Conservation (phyloP, 2,113 vertebrate species). For the Capreolus pygargus region DNA sequence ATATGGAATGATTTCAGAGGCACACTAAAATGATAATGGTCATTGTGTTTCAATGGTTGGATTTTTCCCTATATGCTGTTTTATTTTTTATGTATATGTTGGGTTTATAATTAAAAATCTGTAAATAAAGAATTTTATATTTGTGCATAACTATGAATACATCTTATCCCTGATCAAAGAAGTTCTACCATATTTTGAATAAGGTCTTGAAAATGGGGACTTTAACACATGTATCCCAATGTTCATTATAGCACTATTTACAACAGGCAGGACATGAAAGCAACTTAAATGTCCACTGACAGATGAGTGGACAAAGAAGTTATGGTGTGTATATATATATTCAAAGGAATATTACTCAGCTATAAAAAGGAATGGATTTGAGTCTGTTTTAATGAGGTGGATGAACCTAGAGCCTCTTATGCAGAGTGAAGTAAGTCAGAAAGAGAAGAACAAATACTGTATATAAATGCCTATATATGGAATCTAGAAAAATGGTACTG, state of each 20-base stretch:
- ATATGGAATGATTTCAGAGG: neutral
- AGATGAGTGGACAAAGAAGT: neutral
- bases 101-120: neutral
- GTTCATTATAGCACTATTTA: neutral
- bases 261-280: neutral
- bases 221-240: neutral
- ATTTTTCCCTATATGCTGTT: neutral
- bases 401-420: neutral
- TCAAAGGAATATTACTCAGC: too few relatives aligned
- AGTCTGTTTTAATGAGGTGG: neutral
- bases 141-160: neutral
- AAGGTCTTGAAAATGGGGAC: neutral
- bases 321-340: too few relatives aligned
- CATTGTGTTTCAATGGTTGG: neutral
- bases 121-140: neutral
- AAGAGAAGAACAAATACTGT: neutral
- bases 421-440: neutral
- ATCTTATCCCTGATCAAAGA: neutral
- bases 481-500: neutral
- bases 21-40: neutral
- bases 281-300: neutral
- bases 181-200: neutral
- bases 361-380: neutral
- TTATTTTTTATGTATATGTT: neutral
- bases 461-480: neutral